Evolutionary conservation across 2,113 vertebrate species (phyloP).

Genomic region (Talpa occidentalis): DNA sequence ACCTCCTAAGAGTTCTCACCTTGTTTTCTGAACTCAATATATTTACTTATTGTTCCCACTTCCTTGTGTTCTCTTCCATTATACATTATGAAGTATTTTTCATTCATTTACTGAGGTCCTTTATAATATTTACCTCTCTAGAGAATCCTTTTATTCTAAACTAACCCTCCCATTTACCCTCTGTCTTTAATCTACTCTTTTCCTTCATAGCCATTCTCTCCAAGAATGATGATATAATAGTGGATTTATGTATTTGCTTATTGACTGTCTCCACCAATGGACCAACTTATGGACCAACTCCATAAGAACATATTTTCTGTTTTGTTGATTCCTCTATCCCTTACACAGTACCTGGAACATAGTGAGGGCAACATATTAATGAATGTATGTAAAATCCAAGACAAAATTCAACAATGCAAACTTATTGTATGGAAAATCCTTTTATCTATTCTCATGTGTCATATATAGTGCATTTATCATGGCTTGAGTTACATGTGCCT

Average conservation of each 20-base stretch:
- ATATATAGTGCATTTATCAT: background rate
- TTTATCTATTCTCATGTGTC: background rate
- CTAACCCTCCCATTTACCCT: background rate
- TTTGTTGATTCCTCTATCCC: background rate
- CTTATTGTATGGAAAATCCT: background rate
- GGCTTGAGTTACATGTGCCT: background rate
- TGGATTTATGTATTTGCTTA: background rate
- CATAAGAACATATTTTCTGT: background rate
- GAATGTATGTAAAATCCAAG: background rate
- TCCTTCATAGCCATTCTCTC: background rate
- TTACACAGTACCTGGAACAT: background rate
- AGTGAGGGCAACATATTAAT: background rate
- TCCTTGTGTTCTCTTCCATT: background rate
- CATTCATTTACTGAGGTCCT: background rate
- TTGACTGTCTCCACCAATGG: background rate
- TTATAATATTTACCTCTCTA: background rate
- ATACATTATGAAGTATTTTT: background rate
- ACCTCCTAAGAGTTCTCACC: background rate
- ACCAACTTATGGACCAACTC: background rate
- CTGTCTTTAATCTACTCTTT: background rate
- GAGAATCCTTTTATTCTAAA: conserved; percentile 3
- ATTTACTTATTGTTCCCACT: background rate
- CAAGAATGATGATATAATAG: background rate
- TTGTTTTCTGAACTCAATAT: background rate
- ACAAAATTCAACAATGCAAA: background rate